Percentiles rank a stretch among this genome's conserved stretches.
Conservation (phyloP, 2,888 invertebrate species). For the Timema cristinae region DNA sequence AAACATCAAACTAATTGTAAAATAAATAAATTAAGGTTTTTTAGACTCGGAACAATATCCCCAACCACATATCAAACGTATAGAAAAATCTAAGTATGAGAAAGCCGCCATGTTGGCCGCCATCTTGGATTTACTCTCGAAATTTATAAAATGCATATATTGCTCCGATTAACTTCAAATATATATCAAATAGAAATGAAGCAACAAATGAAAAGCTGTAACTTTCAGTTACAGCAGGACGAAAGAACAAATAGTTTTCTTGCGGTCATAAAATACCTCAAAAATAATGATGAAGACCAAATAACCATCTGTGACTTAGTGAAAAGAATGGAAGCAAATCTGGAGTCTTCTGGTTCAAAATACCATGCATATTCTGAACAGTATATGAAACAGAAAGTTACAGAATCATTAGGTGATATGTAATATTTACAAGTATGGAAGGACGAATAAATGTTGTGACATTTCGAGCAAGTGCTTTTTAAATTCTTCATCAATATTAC, state of each 20-base stretch:
- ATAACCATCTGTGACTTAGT: not conserved
- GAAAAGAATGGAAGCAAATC: not conserved
- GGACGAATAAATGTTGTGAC: not conserved
- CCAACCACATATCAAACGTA: not conserved
- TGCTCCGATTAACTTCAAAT: not conserved
- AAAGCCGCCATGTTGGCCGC: too few species aligned
- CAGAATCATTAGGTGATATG: too few species aligned
- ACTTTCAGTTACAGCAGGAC: not conserved
- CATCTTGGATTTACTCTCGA: not conserved
- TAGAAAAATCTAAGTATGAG: not conserved
- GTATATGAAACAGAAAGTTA: too few species aligned
- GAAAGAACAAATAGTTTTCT: not conserved
- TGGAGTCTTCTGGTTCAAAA: too few species aligned
- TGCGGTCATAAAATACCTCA: not conserved
- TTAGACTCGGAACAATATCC: not conserved
- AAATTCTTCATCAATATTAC: slow-evolving; percentile 3
- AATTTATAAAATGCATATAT: not conserved
- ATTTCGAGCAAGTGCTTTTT: slow-evolving; percentile 6
- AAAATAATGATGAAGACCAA: not conserved
- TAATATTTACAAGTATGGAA: not conserved
- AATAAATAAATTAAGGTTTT: not conserved
- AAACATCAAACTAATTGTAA: not conserved
- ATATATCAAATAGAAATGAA: too few species aligned
- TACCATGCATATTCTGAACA: too few species aligned
- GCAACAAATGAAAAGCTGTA: not conserved